Evolutionary conservation across 2,888 invertebrate species (phyloP), one percentile per base, ranked within the genome.

Genomic region (Aleiodes testaceus): DNA sequence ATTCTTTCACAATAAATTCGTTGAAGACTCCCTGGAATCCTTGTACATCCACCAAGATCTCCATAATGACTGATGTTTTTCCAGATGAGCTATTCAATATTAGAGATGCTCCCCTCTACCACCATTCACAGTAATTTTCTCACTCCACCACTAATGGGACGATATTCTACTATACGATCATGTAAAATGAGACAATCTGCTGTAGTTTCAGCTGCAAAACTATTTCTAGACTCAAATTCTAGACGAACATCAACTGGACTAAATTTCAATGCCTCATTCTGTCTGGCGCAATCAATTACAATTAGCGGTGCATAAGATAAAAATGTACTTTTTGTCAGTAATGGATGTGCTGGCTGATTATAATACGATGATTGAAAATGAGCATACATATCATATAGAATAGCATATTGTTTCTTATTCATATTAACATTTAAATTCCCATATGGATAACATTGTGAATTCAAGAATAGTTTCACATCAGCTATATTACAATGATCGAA

Each of bases 271-370:
- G 26, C 26, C 5, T 26, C 26, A 26, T 26, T 53, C 20, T 53
- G 53, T n/a, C n/a, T n/a, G n/a, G n/a, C n/a, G n/a, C n/a, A n/a
- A n/a, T 20, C 53, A 20, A 53, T 53, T 2, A 53, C 53, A 53
- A 12, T n/a, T 12, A 53, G 20, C 4, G 53, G 26, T 1, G 22
- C 20, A 22, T 22, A n/a, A 9, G 22, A 11, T 20, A 20, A 4
- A 9, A 53, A 53, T 7, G 3, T 1, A 0, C 0, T 36, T 16
- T 55, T 55, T 4, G 16, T 14, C 3, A 36, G 0, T 11, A 16
- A 30, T 16, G 30, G 30, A 30, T 30, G 3, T 16, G 7, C 16
- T 3, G 22, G 30, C 7, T 55, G 26, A 0, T 6, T 47, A 63
- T 63, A 63, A 22, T 63, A 63, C 1, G 47, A 22, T 12, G 9